A percentile compares a stretch with the other conserved stretches of the same genome.
Evolutionary conservation across 1,140 invertebrate species (phyloP).

Genomic region (Drosophila albomicans): DNA sequence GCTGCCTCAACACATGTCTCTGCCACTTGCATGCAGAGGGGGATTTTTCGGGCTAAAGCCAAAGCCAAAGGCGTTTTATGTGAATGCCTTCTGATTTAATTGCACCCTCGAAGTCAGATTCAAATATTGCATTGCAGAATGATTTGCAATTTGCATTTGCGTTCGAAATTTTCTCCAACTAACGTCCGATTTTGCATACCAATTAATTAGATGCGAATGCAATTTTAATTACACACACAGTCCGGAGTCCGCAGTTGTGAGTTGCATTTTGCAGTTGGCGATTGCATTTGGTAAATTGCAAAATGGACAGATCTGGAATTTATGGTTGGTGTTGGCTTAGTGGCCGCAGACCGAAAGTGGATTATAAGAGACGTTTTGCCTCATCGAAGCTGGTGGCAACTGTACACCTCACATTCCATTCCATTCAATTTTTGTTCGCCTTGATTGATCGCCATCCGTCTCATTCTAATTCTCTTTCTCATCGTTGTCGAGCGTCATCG

Average conservation of each 20-base stretch:
- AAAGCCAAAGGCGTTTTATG: constrained; percentile 63
- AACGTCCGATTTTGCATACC: constrained; percentile 76
- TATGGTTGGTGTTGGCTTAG: constrained; percentile 58
- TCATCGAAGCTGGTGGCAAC: constrained; percentile 39
- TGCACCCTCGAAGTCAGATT: constrained; percentile 52
- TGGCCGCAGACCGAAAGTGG: constrained; percentile 35
- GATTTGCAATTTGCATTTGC: constrained; percentile 71
- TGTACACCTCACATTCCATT: constrained; percentile 49
- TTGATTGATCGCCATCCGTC: constrained; percentile 67
- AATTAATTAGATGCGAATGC: constrained; percentile 85
- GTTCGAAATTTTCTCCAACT: constrained; percentile 51
- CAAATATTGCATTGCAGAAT: constrained; percentile 26
- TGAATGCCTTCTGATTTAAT: constrained; percentile 67
- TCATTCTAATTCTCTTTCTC: constrained; percentile 16
- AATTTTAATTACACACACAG: constrained; percentile 83
- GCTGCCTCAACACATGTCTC: constrained; percentile 63
- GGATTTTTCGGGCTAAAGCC: constrained; percentile 15
- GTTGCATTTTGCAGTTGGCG: constrained; percentile 36
- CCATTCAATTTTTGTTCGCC: constrained; percentile 24
- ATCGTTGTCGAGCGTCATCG: constrained; percentile 5
- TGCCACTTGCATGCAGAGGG: constrained; percentile 14
- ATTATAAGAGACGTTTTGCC: constrained; percentile 7
- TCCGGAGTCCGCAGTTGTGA: constrained; percentile 8
- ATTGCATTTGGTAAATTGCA: constrained; percentile 73
- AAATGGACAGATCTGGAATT: constrained; percentile 61